Evolutionary conservation across 2,797 vertebrate species (phyloP).

Genomic region (Eulemur rubriventer): DNA sequence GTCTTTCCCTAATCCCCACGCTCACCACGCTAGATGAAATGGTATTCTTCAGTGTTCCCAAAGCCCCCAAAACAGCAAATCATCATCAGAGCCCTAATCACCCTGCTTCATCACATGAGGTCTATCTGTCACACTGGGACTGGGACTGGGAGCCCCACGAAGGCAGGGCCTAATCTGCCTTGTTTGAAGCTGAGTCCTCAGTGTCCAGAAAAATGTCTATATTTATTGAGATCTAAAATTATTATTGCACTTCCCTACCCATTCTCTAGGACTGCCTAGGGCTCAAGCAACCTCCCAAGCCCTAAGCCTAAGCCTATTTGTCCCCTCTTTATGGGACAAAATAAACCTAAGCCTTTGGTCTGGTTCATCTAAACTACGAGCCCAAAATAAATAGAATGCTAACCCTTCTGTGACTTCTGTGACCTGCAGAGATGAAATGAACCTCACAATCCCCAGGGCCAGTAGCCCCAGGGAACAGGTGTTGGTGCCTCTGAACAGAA

Average conservation of each 20-base stretch:
- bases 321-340: not conserved
- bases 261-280: not conserved
- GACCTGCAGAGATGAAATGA: not conserved
- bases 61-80: not conserved
- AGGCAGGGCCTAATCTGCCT: not conserved
- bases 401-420: conserved; percentile 1
- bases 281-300: not conserved
- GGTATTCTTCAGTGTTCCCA: not conserved
- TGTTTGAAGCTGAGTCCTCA: not conserved
- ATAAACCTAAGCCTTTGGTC: conserved; percentile 19
- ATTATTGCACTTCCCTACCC: not conserved
- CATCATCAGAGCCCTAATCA: not conserved
- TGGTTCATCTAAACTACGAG: conserved; percentile 16
- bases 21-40: not conserved
- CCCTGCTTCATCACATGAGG: not conserved
- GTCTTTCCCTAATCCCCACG: not conserved
- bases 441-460: not conserved
- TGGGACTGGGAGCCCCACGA: not conserved
- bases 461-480: not conserved
- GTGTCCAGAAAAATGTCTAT: not conserved
- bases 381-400: conserved; percentile 27
- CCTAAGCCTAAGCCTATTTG: not conserved
- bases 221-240: not conserved
- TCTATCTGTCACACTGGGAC: not conserved
- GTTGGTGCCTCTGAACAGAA: not conserved